Evolutionary conservation across 2,888 invertebrate species (phyloP).

Genomic region (Lobophora halterata): DNA sequence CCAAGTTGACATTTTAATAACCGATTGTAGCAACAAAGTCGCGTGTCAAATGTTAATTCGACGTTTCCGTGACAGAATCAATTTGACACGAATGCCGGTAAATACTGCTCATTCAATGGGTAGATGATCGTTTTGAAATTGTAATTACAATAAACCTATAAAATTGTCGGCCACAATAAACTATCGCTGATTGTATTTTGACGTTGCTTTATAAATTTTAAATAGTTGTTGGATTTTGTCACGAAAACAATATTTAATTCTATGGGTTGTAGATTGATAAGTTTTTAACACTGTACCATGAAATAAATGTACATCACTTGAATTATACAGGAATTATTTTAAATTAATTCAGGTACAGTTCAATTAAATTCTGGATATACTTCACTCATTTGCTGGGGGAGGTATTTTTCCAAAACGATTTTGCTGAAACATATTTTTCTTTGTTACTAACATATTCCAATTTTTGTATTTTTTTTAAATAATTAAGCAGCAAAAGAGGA

Average conservation of each 20-base stretch:
- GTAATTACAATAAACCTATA: slow-evolving; percentile 20
- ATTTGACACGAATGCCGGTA: slow-evolving; percentile 43
- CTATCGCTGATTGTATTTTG: slow-evolving; percentile 4
- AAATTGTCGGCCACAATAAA: slow-evolving; percentile 13
- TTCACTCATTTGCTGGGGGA: too few relatives aligned
- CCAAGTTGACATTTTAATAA: slow-evolving; percentile 29
- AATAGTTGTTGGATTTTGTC: slow-evolving; percentile 12
- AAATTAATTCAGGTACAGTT: too few relatives aligned
- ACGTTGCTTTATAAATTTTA: slow-evolving; percentile 10
- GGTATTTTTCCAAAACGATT: too few relatives aligned
- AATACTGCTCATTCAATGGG: slow-evolving; percentile 40
- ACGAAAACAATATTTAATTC: slow-evolving; percentile 11
- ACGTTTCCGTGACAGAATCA: slow-evolving; percentile 41
- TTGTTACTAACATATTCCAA: too few relatives aligned
- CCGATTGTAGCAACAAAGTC: slow-evolving; percentile 32
- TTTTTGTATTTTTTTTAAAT: too few relatives aligned
- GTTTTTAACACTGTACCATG: slow-evolving; percentile 2
- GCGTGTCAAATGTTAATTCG: slow-evolving; percentile 38
- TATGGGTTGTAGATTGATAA: slow-evolving; percentile 1
- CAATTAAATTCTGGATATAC: too few relatives aligned
- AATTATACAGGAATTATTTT: too few relatives aligned
- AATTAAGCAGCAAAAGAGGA: too few relatives aligned
- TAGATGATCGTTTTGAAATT: slow-evolving; percentile 40
- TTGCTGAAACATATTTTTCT: too few relatives aligned
- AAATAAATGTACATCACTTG: too few relatives aligned